phyloP scores from a whole-genome alignment of 2,113 vertebrate genomes.

The Nansenia antarctica region DNA sequence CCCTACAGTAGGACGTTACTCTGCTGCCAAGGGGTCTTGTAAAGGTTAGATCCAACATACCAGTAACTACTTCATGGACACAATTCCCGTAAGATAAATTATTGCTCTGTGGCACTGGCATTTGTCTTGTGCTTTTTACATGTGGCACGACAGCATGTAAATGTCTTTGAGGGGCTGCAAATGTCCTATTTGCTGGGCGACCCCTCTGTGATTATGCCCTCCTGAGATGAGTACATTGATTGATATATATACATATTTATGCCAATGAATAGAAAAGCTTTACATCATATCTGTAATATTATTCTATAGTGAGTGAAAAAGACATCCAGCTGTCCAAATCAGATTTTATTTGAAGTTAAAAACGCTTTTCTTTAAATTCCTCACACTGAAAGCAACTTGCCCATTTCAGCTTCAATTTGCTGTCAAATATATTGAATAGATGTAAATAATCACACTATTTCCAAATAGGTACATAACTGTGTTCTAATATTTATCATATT shows the following conservation, averaged over 20 bases:
- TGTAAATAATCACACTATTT: constrained; percentile 73
- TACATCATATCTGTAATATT: constrained; percentile 45
- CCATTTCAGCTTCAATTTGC: constrained; percentile 16
- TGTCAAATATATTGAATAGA: constrained; percentile 43
- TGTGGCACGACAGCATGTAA: constrained; percentile 48
- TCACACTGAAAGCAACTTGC: constrained; percentile 26
- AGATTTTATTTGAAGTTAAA: neutral
- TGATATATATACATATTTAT: constrained; percentile 40
- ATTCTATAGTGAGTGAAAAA: constrained; percentile 27
- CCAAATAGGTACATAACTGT: constrained; percentile 68
- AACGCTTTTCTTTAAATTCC: constrained; percentile 6
- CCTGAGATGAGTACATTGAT: constrained; percentile 33
- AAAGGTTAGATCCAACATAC: constrained; percentile 6
- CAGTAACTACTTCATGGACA: constrained; percentile 11
- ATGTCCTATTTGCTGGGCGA: constrained; percentile 27
- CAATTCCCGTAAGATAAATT: constrained; percentile 13
- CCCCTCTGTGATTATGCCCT: constrained; percentile 27
- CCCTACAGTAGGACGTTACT: neutral
- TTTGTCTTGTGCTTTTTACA: constrained; percentile 32
- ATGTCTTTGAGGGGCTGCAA: constrained; percentile 20
- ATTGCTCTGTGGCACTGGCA: constrained; percentile 31
- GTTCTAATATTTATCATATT: constrained; percentile 74
- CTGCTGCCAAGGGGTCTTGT: neutral
- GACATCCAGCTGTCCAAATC: constrained; percentile 23
- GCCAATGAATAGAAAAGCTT: constrained; percentile 53